Base-by-base conservation (phyloP, 2,888 invertebrate genomes). In the Tetragonula carbonaria region DNA sequence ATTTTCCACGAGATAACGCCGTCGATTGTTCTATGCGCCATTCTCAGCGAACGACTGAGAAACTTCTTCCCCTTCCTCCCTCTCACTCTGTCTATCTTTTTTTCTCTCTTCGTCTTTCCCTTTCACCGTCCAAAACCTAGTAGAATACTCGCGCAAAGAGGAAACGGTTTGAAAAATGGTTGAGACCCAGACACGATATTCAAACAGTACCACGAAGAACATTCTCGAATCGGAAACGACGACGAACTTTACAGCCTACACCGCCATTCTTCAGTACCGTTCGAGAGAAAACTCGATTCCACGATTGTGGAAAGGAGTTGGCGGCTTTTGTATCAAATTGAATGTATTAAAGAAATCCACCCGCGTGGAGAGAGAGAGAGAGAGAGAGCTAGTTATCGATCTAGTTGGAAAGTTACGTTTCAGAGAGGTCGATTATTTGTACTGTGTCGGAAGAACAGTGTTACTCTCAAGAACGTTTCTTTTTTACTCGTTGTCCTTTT, bases 1-100 rank as follows among this genome's bases (percentile, higher is more conserved):
- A 89, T 89, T 81, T 78, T 82, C 67, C 75, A 71, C 50, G 71
- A 84, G 85, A 88, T 86, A 86, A 87, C 82, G 84, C 65, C 62
- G 68, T 57, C 81, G 80, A 89, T 89, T 88, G 89, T 89, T 85
- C 86, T 75, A 80, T 68, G 83, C 78, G n/a, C 71, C 75, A 59
- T 78, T 84, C 82, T 68, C 86, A 50, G 21, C 70, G 23, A 71
- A 23, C n/a, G 55, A 21, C 33, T 70, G 59, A 71, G 76, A 81
- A 84, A 80, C 51, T 84, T 82, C 72, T 18, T 14, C 23, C 51
- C 3, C 2, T 4, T 13, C 8, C 45, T 45, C 45, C 8, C 38
- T 38, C 6, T 38, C 38, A 8, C 38, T 38, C 38, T 38, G 8
- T 38, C 28, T 28, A 28, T 28, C 28, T 28, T 45, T 8, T 3